A percentile compares a stretch with the other conserved stretches of the same genome.
phyloP scores from a whole-genome alignment of 2,888 invertebrate species.

The Abrostola triplasia region DNA sequence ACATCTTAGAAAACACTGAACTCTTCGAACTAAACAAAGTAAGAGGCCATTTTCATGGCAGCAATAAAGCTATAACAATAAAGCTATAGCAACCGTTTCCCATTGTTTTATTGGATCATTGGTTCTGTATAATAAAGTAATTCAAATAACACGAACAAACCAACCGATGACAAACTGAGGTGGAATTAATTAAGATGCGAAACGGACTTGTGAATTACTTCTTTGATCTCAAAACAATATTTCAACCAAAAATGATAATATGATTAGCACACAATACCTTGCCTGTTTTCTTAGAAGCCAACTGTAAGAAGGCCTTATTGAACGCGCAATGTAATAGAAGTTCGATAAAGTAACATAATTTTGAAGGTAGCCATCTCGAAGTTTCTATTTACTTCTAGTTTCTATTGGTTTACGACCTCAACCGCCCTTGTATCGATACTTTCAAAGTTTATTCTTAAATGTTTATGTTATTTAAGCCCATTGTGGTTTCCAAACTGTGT shows the following conservation, averaged over 20 bases:
- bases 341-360: background rate
- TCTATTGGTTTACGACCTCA: background rate
- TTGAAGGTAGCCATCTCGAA: background rate
- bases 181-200: conserved; percentile 7
- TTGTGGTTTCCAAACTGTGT: no score
- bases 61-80: background rate
- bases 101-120: background rate
- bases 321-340: background rate
- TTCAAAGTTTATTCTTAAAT: background rate
- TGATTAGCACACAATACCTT: conserved; percentile 1
- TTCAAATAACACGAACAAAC: background rate
- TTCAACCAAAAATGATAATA: background rate
- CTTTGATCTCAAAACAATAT: conserved; percentile 5
- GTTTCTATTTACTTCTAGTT: background rate
- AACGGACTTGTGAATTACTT: conserved; percentile 8
- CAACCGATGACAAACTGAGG: conserved; percentile 3
- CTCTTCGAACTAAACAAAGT: no score
- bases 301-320: background rate
- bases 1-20: background rate
- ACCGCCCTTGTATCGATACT: conserved; percentile 1
- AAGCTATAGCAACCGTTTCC: background rate
- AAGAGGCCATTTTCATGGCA: background rate
- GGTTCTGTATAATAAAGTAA: conserved; percentile 2
- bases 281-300: background rate
- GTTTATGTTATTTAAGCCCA: no score